phyloP scores from a whole-genome alignment of 2,888 invertebrate species.

The Heliconius ethilla region DNA sequence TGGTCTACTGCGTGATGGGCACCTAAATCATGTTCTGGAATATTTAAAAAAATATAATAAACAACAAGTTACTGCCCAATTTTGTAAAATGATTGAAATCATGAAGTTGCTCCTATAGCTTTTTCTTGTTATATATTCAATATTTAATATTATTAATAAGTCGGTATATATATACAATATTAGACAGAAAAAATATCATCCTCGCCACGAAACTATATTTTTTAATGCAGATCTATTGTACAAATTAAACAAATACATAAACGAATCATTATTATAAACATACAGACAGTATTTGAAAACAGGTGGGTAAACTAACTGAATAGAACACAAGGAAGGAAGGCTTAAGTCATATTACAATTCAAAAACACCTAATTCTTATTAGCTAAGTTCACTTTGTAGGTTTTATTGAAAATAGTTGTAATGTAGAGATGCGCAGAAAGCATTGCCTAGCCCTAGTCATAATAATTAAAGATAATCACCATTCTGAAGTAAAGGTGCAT shows the following conservation, averaged over 20 bases:
- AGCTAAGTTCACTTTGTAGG: conserved; percentile 8
- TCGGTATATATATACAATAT: background rate
- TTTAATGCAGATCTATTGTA: conserved; percentile 20
- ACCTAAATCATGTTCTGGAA: background rate
- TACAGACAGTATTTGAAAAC: no score
- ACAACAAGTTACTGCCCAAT: conserved; percentile 14
- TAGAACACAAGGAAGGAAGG: background rate
- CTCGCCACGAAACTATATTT: conserved; percentile 11
- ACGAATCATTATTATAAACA: conserved; percentile 2
- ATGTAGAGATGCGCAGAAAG: conserved; percentile 5
- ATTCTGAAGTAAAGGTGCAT: conserved; percentile 27
- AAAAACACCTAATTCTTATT: conserved; percentile 10
- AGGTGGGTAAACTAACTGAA: background rate
- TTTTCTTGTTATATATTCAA: background rate
- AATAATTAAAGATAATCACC: conserved; percentile 24
- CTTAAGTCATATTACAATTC: background rate
- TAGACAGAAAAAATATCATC: conserved; percentile 6
- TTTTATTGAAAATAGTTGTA: background rate
- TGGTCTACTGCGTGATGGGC: conserved; percentile 1
- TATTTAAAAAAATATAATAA: background rate
- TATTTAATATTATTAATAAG: background rate
- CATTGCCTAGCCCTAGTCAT: conserved; percentile 25
- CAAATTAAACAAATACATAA: conserved; percentile 10
- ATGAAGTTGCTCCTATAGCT: background rate
- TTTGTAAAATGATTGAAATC: background rate